A percentile compares a stretch with the other conserved stretches of the same genome.
Evolutionary conservation across 2,113 vertebrate species (phyloP).

Genomic region (Typhlomys cinereus): DNA sequence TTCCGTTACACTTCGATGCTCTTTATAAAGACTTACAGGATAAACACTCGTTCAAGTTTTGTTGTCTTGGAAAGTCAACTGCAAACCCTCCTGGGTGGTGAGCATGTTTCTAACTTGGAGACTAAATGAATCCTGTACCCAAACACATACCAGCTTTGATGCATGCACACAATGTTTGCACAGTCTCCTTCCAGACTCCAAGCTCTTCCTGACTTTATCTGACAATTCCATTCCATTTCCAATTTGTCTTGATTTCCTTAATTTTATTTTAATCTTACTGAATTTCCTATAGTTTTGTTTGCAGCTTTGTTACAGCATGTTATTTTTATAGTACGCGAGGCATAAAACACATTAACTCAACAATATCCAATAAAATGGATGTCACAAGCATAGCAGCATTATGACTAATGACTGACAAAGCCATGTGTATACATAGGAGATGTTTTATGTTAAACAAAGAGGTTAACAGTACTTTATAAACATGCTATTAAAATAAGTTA

Average conservation of each 20-base stretch:
- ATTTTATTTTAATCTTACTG: background rate
- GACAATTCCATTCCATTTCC: no score
- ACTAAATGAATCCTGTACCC: background rate
- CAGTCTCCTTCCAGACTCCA: background rate
- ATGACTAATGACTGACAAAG: background rate
- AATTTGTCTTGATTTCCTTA: background rate
- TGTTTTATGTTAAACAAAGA: background rate
- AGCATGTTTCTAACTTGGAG: background rate
- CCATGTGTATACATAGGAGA: background rate
- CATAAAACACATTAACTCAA: background rate
- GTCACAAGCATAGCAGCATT: background rate
- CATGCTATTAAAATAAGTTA: background rate
- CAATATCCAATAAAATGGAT: background rate
- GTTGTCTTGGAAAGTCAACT: background rate
- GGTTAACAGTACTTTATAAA: background rate
- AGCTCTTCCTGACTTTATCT: background rate
- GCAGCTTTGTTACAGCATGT: background rate
- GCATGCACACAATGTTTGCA: accelerated
- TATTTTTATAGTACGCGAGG: background rate
- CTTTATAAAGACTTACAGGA: background rate
- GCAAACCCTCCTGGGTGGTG: background rate
- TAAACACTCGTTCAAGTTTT: background rate
- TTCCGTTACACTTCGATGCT: background rate
- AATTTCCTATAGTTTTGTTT: background rate
- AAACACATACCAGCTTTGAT: background rate